These are phyloP conservation scores for Haliclona indistincta DNA, from an alignment of 37 sponge, comb jelly and placozoan genomes.

Conservation along the genomic window DNA sequence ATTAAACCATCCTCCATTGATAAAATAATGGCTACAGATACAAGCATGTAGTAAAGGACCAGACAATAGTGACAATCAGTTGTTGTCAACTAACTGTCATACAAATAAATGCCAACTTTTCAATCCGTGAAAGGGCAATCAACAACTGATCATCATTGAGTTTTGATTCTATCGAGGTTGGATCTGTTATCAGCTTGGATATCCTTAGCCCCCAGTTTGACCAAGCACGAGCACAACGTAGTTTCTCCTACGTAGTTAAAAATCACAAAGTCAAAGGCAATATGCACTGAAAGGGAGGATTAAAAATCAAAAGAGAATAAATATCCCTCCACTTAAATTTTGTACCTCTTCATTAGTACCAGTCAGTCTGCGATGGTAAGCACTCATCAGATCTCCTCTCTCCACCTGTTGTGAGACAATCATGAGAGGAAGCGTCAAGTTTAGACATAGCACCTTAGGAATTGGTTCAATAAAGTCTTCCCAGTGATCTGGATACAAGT, in stretches of 20 bases:
- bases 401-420: too few species aligned
- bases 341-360: slow-evolving; percentile 52
- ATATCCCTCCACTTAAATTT: too few species aligned
- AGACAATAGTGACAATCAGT: neutral
- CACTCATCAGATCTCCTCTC: slow-evolving; percentile 58
- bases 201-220: slow-evolving; percentile 46
- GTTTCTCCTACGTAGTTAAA: too few species aligned
- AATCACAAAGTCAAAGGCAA: too few species aligned
- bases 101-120: slow-evolving; percentile 55
- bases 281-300: too few species aligned
- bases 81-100: too few species aligned
- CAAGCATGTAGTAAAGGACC: too few species aligned
- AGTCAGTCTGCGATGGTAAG: slow-evolving; percentile 57
- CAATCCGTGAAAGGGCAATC: slow-evolving; percentile 55
- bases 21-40: slow-evolving; percentile 69
- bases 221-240: slow-evolving; percentile 66
- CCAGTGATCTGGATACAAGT: slow-evolving; percentile 56
- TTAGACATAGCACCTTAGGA: slow-evolving; percentile 36
- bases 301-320: too few species aligned
- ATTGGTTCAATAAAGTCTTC: slow-evolving; percentile 51
- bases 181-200: slow-evolving; percentile 25
- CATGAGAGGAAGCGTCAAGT: too few species aligned
- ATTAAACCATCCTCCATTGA: slow-evolving; percentile 63
- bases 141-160: slow-evolving; percentile 22
- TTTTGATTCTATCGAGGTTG: neutral